Evolutionary conservation across 2,888 invertebrate genomes (phyloP), one percentile per base, ranked within the genome.

Genomic region (Leucoma salicis): DNA sequence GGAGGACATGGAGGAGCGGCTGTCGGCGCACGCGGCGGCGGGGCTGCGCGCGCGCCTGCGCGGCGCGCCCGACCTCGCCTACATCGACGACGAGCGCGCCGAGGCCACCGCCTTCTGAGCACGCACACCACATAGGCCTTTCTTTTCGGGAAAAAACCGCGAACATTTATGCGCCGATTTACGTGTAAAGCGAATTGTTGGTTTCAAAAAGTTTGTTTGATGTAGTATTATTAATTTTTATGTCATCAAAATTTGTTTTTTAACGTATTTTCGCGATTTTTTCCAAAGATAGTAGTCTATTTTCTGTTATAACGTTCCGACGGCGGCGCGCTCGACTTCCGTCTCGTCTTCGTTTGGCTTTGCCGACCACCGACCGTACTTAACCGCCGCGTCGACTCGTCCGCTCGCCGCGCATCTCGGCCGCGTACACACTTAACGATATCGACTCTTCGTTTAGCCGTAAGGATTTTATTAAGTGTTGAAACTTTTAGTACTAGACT

Each of bases 1-100:
- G 93, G 99, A 99, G 94, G 99, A 99, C 92, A 92, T 99, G 92
- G 99, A 97, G 92, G 99, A 99, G 92, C 95, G 98, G 78, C 97
- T 99, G 90, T 98, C 98, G 89, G 95, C 98, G 90, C 98, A 98
- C 94, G 97, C 97, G 93, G 94, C 97, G 90, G 96, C 96, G 90
- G 96, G 96, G 87, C 94, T 96, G 91, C 96, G 96, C 92, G 95
- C 94, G 91, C 93, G 95, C 80, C 95, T 84, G 72, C 87, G 88
- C 64, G 94, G 94, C 69, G 91, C 95, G 74, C 91, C 94, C 70
- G 96, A 96, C 93, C 94, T 95, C 93, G 95, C 94, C 75, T 96
- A 93, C 92, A 94, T 94, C 87, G 94, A 94, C 90, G 94, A 93
- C 80, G 94, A 94, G 73, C 71, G 82, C 74, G 78, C 82, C 33